Base-by-base conservation (phyloP, 2,797 vertebrate genomes). In the Molossus alvarezi region DNA sequence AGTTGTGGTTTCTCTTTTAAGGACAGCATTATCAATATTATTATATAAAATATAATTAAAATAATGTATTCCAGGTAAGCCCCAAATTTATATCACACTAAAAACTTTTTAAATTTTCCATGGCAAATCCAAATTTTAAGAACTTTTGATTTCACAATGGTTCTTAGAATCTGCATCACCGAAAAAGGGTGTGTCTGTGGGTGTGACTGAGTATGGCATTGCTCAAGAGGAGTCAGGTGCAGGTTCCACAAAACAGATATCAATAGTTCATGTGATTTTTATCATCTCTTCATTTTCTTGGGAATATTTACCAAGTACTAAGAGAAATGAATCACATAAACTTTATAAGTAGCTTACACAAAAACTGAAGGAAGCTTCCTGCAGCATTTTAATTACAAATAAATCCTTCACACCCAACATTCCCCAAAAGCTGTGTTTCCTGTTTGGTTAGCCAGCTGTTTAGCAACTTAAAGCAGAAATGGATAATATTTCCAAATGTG, bases 401-500 rank as follows among this genome's bases (percentile, higher is more conserved):
- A 76, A 94, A 25, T 85, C 80, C 76, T 94, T 96, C 87, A 90
- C 89, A 92, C 76, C 92, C 91, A 93, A 48, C 93, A 82, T 83
- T 96, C 60, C 58, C 83, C 75, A 91, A 85, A 96, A 91, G 96
- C 55, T 96, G 97, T 88, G 85, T 57, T 97, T 97, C 97, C 95
- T 96, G 97, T 97, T 96, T 89, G 75, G 94, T 77, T 58, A 87
- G 96, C 71, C 41, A 69, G 71, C 45, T 96, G 51, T 97, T 94
- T 89, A 80, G 96, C 90, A 97, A 96, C 75, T 94, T 87, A 88
- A 76, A 94, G 85, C 62, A 92, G 86, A 96, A 93, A 94, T 18
- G 79, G 72, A 83, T 86, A 73, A 10, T 94, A 92, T 97, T 96
- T 96, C 92, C 89, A 96, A 93, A 95, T 85, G 85, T 67, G 96